phyloP scores from a whole-genome alignment of 2,113 vertebrate species.

The Climacteris rufus region DNA sequence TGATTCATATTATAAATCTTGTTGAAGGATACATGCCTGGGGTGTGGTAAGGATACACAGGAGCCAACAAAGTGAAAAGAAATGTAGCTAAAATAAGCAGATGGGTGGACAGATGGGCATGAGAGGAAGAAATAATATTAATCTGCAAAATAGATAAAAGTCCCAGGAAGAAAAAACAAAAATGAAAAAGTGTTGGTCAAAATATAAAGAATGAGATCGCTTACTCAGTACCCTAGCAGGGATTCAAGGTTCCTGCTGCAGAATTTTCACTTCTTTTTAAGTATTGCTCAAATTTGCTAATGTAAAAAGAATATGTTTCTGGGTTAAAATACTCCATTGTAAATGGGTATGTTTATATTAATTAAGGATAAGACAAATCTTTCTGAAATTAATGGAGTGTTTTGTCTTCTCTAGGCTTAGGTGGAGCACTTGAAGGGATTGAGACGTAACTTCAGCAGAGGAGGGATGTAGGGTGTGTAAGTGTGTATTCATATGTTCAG shows the following conservation, averaged over 20 bases:
- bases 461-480: fast-evolving
- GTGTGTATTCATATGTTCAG: not conserved
- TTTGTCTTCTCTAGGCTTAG: not conserved
- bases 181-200: not conserved
- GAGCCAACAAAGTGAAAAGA: not conserved
- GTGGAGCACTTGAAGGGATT: not conserved
- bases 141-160: not conserved
- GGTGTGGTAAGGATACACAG: not conserved
- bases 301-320: not conserved
- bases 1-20: conserved; percentile 17
- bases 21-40: conserved; percentile 39
- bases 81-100: conserved; percentile 33
- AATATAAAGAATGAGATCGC: not conserved
- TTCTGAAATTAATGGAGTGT: not conserved
- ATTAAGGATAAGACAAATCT: not conserved
- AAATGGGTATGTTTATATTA: not conserved
- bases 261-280: not conserved
- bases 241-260: not conserved
- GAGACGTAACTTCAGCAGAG: not conserved
- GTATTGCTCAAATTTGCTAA: not conserved
- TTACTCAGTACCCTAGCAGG: not conserved
- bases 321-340: not conserved
- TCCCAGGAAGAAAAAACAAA: not conserved
- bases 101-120: conserved; percentile 31
- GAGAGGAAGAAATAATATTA: not conserved